Percentiles rank a stretch among this genome's conserved stretches.
These are phyloP conservation scores for Lampris incognitus DNA, from an alignment of 2,113 vertebrate species.

Conservation along the genomic window DNA sequence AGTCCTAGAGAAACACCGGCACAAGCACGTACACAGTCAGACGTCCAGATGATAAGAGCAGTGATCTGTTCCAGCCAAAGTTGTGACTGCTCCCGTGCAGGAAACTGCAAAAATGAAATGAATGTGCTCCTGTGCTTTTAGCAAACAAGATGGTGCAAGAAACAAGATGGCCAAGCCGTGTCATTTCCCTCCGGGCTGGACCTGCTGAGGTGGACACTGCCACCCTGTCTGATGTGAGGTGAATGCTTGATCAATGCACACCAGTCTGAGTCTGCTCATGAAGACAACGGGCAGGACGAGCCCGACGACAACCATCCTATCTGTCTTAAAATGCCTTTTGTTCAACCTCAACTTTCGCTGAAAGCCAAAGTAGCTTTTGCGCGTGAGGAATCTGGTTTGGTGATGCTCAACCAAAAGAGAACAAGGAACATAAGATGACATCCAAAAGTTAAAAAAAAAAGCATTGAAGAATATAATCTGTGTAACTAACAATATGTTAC, in stretches of 20 bases:
- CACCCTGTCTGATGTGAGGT: constrained; percentile 57
- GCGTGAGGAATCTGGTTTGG: too few species aligned
- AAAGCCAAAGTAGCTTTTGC: too few species aligned
- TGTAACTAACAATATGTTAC: too few species aligned
- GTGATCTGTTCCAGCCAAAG: constrained; percentile 2
- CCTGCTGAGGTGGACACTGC: constrained; percentile 68
- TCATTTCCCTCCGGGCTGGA: constrained; percentile 77
- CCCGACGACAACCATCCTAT: not conserved
- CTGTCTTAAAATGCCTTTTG: too few species aligned
- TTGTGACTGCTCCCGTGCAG: not conserved
- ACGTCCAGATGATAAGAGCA: not conserved
- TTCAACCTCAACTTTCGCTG: too few species aligned
- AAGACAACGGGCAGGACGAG: not conserved
- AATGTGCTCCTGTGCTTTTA: constrained; percentile 34
- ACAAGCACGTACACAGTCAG: constrained; percentile 10
- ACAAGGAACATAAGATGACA: too few species aligned
- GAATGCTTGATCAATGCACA: constrained; percentile 4
- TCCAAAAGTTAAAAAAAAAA: too few species aligned
- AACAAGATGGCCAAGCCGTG: constrained; percentile 54
- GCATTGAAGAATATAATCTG: too few species aligned
- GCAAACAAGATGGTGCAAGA: constrained; percentile 80
- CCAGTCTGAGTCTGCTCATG: not conserved
- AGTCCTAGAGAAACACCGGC: constrained; percentile 41
- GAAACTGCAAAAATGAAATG: constrained; percentile 15
- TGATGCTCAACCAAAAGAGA: too few species aligned